Conservation (phyloP, 2,113 vertebrate species). For the Microcebus ravelobensis region DNA sequence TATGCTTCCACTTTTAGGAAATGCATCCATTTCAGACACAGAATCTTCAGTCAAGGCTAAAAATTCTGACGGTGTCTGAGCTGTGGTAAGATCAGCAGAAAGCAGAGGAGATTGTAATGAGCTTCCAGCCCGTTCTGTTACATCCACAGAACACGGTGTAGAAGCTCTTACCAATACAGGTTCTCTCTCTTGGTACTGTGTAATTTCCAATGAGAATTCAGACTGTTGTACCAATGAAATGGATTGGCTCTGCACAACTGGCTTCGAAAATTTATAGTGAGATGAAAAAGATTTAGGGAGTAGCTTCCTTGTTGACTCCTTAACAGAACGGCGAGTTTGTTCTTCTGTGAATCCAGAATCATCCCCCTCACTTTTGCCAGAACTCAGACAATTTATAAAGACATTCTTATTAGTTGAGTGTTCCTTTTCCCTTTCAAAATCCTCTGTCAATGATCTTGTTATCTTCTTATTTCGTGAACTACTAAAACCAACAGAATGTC, state of each 20-base stretch:
- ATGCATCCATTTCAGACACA: conserved; percentile 91
- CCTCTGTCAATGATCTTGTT: conserved; percentile 94
- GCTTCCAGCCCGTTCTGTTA: conserved; percentile 89
- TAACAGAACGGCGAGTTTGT: conserved; percentile 87
- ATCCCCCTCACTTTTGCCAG: conserved; percentile 93
- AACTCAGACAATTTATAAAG: conserved; percentile 97
- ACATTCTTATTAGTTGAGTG: conserved; percentile 91
- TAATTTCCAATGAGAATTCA: conserved; percentile 85
- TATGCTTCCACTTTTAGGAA: conserved; percentile 87
- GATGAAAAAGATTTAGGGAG: conserved; percentile 97
- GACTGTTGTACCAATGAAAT: conserved; percentile 83
- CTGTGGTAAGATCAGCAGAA: conserved; percentile 94
- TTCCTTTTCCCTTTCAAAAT: conserved; percentile 93
- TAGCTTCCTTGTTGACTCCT: conserved; percentile 91
- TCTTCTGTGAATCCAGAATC: conserved; percentile 97
- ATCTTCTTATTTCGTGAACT: conserved; percentile 94
- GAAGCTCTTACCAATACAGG: conserved; percentile 83
- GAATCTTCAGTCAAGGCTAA: conserved; percentile 94
- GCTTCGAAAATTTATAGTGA: conserved; percentile 93
- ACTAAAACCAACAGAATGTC: conserved; percentile 92
- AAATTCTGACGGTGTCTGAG: conserved; percentile 95
- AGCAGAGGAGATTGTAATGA: conserved; percentile 93
- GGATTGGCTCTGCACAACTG: conserved; percentile 79
- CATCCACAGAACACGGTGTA: conserved; percentile 88
- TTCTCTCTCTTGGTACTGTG: conserved; percentile 78